phyloP scores from a whole-genome alignment of 1,140 invertebrate genomes.

The Dendroctonus ponderosae region DNA sequence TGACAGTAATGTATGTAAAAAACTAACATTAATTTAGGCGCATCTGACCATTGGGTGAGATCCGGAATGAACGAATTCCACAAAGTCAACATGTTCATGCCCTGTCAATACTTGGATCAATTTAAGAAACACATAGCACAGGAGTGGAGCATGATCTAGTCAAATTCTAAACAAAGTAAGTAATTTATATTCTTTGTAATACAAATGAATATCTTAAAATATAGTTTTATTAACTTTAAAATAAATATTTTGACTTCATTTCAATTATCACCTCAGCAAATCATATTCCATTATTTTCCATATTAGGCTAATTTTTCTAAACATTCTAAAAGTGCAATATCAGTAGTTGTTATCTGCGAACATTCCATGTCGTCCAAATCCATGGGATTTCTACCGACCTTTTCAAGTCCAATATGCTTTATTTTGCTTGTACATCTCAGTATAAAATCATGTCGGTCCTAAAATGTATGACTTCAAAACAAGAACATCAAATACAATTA shows the following conservation, averaged over 20 bases:
- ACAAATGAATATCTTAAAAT: not conserved
- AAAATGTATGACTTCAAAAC: not conserved
- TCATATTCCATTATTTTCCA: not conserved
- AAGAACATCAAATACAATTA: too few relatives aligned
- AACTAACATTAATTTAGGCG: too few relatives aligned
- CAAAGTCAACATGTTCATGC: too few relatives aligned
- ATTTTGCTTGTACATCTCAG: constrained; percentile 10
- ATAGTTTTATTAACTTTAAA: not conserved
- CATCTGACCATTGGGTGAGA: too few relatives aligned
- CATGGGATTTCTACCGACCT: not conserved
- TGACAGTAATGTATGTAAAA: too few relatives aligned
- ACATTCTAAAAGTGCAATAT: constrained; percentile 27
- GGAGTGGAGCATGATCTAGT: too few relatives aligned
- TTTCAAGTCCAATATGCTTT: constrained; percentile 4
- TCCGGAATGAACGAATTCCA: too few relatives aligned
- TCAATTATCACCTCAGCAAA: not conserved
- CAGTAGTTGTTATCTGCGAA: constrained; percentile 29
- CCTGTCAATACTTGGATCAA: too few relatives aligned
- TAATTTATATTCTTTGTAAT: too few relatives aligned
- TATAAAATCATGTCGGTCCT: constrained; percentile 17
- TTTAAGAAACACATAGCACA: too few relatives aligned
- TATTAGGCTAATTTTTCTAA: constrained; percentile 26
- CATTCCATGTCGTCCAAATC: constrained; percentile 27
- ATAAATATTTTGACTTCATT: not conserved
- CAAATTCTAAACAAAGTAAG: too few relatives aligned